These are phyloP conservation scores for Limanda limanda DNA, from an alignment of 2,113 vertebrate genomes.

Conservation along the genomic window DNA sequence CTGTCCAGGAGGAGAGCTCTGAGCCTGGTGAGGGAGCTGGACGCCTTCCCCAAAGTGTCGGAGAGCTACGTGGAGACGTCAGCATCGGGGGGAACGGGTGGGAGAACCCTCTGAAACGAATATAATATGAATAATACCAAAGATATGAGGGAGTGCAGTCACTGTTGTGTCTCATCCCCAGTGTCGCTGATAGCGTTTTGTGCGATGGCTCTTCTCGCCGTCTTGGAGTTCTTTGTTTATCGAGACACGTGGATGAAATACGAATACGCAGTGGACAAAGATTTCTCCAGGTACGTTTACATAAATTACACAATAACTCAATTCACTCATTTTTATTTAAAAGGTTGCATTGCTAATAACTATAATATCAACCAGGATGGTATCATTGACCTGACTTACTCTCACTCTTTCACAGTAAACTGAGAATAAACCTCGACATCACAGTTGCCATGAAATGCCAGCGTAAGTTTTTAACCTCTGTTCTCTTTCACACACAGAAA, in stretches of 20 bases:
- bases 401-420: constrained; percentile 84
- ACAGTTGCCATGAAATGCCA: constrained; percentile 99
- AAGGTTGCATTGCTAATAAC: neutral
- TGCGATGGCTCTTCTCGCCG: constrained; percentile 90
- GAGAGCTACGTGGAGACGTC: constrained; percentile 95
- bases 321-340: neutral
- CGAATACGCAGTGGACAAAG: constrained; percentile 97
- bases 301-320: neutral
- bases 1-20: constrained; percentile 94
- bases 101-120: neutral
- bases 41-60: constrained; percentile 96
- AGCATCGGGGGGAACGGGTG: constrained; percentile 93
- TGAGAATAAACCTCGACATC: constrained; percentile 96
- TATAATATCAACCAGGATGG: neutral
- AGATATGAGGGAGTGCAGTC: neutral
- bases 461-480: constrained; percentile 85
- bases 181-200: constrained; percentile 94
- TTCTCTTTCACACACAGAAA: neutral
- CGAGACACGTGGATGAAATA: constrained; percentile 98
- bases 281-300: constrained; percentile 90
- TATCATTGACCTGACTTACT: neutral
- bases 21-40: constrained; percentile 93
- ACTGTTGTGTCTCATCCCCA: constrained; percentile 59
- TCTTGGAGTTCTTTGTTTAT: constrained; percentile 96
- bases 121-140: too few relatives aligned